Percentiles rank a stretch among this genome's conserved stretches.
Conservation (phyloP, 92 coral and sea anemone species). For the Nematostella vectensis region DNA sequence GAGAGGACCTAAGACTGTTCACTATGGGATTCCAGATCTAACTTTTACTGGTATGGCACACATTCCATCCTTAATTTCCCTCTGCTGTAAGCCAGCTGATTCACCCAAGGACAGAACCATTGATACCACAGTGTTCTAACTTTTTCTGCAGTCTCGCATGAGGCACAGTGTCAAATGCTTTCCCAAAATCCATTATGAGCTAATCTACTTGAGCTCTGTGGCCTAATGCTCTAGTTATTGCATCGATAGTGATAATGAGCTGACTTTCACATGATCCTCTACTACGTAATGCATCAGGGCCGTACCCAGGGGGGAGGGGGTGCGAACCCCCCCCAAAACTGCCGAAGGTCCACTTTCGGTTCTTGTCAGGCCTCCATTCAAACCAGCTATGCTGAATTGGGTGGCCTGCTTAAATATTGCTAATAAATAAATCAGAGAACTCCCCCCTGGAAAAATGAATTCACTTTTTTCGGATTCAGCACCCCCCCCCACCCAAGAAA, state of each 20-base stretch:
- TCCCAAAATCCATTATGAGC: not conserved
- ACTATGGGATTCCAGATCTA: not conserved
- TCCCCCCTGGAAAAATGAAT: too few relatives aligned
- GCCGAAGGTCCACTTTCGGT: too few relatives aligned
- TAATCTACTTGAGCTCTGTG: not conserved
- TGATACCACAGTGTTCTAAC: not conserved
- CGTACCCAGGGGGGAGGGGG: too few relatives aligned
- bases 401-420: too few relatives aligned
- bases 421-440: too few relatives aligned
- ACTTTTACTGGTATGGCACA: not conserved
- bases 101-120: not conserved
- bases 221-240: not conserved
- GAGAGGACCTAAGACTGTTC: not conserved
- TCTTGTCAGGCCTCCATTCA: too few relatives aligned
- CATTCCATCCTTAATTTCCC: not conserved
- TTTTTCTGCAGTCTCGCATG: not conserved
- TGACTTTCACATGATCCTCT: not conserved
- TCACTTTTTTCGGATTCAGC: too few relatives aligned
- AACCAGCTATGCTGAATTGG: too few relatives aligned
- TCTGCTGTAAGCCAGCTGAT: not conserved
- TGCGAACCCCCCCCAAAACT: too few relatives aligned
- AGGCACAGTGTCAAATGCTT: not conserved
- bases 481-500: too few relatives aligned
- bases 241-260: not conserved
- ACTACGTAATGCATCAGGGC: not conserved